Base-by-base conservation (phyloP, 1,140 invertebrate species). In the Caerostris extrusa region DNA sequence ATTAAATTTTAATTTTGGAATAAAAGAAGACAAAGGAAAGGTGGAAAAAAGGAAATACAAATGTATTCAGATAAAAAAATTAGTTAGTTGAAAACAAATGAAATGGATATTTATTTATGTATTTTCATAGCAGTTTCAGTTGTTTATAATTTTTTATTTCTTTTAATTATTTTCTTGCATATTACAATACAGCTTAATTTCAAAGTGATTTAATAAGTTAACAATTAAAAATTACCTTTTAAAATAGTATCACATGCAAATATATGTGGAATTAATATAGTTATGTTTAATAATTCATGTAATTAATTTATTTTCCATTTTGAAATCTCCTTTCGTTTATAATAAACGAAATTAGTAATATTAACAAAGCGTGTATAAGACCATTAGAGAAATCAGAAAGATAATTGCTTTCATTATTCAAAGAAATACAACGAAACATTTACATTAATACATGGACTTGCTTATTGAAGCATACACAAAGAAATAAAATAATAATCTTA, bases 401-500 rank as follows among this genome's bases (percentile, higher is more conserved):
- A 34, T 85, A 85, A 85, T 58, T 58, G 53, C 58, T 85, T 58
- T 85, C 83, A 57, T 85, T 85, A 85, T 60, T 58, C 83, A 19
- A 60, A 50, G 19, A 50, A 57, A n/a, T 19, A 7, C 50, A 34
- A 85, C 56, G 19, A 85, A 85, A 17, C 56, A 10, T 58, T 85
- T 34, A 57, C 17, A 50, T 77, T 77, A 3, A 34, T 58, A 3
- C 50, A 5, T 17, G 34, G 17, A 14, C 7, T 85, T 85, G 8
- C 19, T n/a, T 17, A 10, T 58, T n/a, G 7, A 5, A 60, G 34
- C 34, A 60, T n/a, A 17, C 86, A 88, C 12, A 14, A 14, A 67
- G 53, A 88, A 88, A 53, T n/a, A 88, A 87, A 64, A 64, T 55
- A 55, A 5, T 50, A 88, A 90, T 90, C 4, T 77, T 77, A 69